Conservation (phyloP, 2,888 invertebrate genomes). For the Tiphia femorata region DNA sequence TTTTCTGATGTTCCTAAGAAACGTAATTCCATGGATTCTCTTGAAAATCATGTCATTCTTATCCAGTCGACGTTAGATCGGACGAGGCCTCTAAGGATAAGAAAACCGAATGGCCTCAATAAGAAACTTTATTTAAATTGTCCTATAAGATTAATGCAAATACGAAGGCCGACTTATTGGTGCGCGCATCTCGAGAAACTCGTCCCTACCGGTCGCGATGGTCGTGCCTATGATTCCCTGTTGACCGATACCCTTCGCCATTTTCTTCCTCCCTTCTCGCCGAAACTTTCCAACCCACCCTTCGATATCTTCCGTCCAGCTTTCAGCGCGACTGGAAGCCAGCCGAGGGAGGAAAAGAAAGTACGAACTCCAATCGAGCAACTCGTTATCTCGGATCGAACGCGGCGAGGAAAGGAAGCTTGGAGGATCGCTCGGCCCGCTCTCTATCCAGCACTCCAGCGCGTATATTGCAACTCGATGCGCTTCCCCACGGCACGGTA, state of each 20-base stretch:
- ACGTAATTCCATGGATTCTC: too few species aligned
- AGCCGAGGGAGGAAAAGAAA: constrained; percentile 36
- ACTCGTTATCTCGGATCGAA: constrained; percentile 42
- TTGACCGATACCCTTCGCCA: constrained; percentile 49
- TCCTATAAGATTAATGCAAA: constrained; percentile 1
- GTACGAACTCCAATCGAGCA: constrained; percentile 41
- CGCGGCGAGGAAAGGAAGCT: constrained; percentile 20
- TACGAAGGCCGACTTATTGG: constrained; percentile 41
- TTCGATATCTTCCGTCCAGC: too few species aligned
- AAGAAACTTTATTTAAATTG: too few species aligned
- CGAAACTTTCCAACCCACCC: constrained; percentile 36
- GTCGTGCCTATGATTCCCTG: constrained; percentile 30
- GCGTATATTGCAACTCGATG: constrained; percentile 40
- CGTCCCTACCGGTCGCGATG: too few species aligned
- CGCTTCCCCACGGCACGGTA: constrained; percentile 15
- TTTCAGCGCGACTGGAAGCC: too few species aligned
- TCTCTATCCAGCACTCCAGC: constrained; percentile 28
- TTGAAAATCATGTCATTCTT: too few species aligned
- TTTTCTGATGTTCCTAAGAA: too few species aligned
- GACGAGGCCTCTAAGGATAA: too few species aligned
- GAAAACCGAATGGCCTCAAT: too few species aligned
- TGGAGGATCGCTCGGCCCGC: too few species aligned
- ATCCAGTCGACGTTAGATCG: too few species aligned
- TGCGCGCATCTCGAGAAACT: constrained; percentile 24
- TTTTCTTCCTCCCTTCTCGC: constrained; percentile 11